Conservation (phyloP, 2,797 vertebrate species). For the Fundulus diaphanus region DNA sequence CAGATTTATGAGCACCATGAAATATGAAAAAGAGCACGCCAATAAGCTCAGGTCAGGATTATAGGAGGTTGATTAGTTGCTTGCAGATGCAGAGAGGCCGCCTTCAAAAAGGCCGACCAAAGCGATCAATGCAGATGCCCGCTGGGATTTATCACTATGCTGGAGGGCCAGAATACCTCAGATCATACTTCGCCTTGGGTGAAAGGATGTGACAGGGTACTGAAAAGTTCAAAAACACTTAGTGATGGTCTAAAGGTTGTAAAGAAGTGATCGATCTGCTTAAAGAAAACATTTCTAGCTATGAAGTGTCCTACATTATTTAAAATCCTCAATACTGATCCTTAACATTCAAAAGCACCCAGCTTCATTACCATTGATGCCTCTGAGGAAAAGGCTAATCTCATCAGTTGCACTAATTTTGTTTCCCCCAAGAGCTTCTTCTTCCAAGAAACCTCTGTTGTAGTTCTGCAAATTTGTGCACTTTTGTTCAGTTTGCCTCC, state of each 20-base stretch:
- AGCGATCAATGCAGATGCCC: neutral
- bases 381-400: constrained; percentile 2
- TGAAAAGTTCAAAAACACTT: neutral
- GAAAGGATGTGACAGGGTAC: neutral
- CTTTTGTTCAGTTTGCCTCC: constrained; percentile 31
- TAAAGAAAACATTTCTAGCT: neutral
- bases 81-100: neutral
- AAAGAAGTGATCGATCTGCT: neutral
- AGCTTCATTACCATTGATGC: neutral
- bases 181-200: neutral
- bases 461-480: constrained; percentile 35
- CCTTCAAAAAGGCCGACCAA: neutral
- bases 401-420: constrained; percentile 5
- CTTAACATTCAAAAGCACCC: neutral
- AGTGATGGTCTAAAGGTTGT: neutral
- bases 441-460: constrained; percentile 34
- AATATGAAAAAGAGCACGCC: neutral
- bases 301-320: too few relatives aligned
- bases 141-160: neutral
- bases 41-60: neutral
- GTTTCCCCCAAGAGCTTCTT: constrained; percentile 14
- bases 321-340: neutral
- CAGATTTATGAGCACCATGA: neutral
- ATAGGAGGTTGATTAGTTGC: neutral
- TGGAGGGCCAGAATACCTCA: neutral